phyloP scores from a whole-genome alignment of 2,888 invertebrate species.

The Philereme vetulata region DNA sequence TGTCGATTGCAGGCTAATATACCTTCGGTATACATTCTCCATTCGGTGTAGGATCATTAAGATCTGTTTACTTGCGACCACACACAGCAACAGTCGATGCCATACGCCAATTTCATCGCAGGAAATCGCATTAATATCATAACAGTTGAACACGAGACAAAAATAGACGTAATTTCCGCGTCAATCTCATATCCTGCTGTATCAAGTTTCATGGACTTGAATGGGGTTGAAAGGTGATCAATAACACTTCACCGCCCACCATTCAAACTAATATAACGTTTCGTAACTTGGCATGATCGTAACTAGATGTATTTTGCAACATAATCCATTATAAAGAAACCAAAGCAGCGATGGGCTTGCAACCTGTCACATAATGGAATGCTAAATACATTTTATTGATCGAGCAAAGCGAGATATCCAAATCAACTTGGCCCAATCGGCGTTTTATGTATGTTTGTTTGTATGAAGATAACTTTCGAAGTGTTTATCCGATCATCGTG shows the following conservation, averaged over 20 bases:
- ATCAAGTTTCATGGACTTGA: constrained; percentile 31
- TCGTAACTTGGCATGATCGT: not conserved
- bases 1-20: constrained; percentile 75
- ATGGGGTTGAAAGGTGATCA: not conserved
- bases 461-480: too few relatives aligned
- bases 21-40: constrained; percentile 75
- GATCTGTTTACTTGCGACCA: constrained; percentile 78
- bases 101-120: constrained; percentile 75
- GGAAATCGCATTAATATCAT: constrained; percentile 78
- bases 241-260: not conserved
- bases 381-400: too few relatives aligned
- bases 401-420: too few relatives aligned
- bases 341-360: too few relatives aligned
- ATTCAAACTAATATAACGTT: not conserved
- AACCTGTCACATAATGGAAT: too few relatives aligned
- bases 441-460: too few relatives aligned
- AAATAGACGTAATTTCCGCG: constrained; percentile 44
- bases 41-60: constrained; percentile 67
- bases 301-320: too few relatives aligned
- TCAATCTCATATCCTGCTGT: constrained; percentile 39
- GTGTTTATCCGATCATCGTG: too few relatives aligned
- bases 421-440: too few relatives aligned
- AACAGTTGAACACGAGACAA: constrained; percentile 50
- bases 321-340: too few relatives aligned
- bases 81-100: constrained; percentile 74